Percentiles rank a stretch among this genome's conserved stretches.
These are phyloP conservation scores for Leptoclinus maculatus DNA, from an alignment of 2,797 vertebrate species.

Conservation along the genomic window DNA sequence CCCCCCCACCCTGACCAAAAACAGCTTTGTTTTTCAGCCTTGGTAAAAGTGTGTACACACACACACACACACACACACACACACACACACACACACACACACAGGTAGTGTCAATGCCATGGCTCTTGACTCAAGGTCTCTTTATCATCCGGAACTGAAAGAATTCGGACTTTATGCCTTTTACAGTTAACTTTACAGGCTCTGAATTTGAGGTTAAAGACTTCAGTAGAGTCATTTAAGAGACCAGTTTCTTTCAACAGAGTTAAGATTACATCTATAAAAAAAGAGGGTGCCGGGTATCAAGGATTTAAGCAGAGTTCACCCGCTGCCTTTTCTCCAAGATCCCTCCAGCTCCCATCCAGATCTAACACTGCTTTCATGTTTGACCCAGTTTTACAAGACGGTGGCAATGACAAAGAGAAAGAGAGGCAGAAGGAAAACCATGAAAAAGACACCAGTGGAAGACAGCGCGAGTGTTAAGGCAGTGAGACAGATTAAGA, in stretches of 20 bases:
- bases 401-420: constrained; percentile 55
- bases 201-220: constrained; percentile 8
- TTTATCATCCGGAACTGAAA: constrained; percentile 12
- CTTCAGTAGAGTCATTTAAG: constrained; percentile 8
- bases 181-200: constrained; percentile 11
- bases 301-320: constrained; percentile 30
- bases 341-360: constrained; percentile 47
- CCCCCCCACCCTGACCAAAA: neutral
- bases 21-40: constrained; percentile 58
- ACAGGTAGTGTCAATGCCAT: constrained; percentile 29
- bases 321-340: constrained; percentile 7
- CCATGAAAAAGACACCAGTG: constrained; percentile 43
- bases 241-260: neutral
- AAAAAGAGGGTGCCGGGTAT: constrained; percentile 10
- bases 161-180: neutral
- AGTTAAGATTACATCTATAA: constrained; percentile 34
- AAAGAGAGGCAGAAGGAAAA: constrained; percentile 46
- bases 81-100: neutral
- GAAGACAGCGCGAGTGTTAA: neutral
- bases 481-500: neutral
- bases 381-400: constrained; percentile 76
- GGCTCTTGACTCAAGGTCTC: constrained; percentile 18
- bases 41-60: constrained; percentile 28
- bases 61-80: neutral
- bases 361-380: constrained; percentile 71